Base-by-base conservation (phyloP, 2,888 invertebrate species). In the Eubasilissa splendida region DNA sequence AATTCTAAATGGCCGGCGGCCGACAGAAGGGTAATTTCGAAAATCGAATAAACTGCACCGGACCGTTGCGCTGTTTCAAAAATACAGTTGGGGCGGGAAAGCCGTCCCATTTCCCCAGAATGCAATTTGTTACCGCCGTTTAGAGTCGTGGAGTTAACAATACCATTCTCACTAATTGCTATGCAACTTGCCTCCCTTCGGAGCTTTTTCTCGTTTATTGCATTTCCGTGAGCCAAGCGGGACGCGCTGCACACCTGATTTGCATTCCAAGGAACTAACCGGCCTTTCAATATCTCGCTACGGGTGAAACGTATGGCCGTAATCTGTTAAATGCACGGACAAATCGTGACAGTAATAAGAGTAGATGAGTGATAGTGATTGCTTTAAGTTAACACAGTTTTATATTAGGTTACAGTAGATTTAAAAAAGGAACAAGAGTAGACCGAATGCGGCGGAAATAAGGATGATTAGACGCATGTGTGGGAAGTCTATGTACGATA, bases 91-190 rank as follows among this genome's bases (percentile, higher is more conserved):
- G 59, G 58, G 58, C 42, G 58, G 42, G 33, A 73, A 52, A n/a
- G 75, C 58, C 31, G 70, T 79, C 68, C 52, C 53, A 31, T 56
- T 53, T 70, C 50, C 75, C 53, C 60, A 74, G 42, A 75, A 75
- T 77, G 80, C 73, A 80, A 77, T 80, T 77, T 74, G 77, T 80
- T 77, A 66, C 77, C 74, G 56, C 53, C 78, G 70, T 76, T 78
- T 63, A 79, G 81, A 73, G 78, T 54, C 75, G 77, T 42, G 77
- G 81, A 52, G 73, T 77, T 76, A 81, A 79, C 80, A 80, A 77
- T 77, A 59, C 77, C 77, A 74, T 80, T 66, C 77, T 58, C 77
- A 50, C 80, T 80, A 80, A 80, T 80, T 80, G 80, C 80, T 60
- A 77, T 80, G 76, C 76, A 77, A 63, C 56, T 63, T 71, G 60